These are phyloP conservation scores for Glossosoma conforme DNA, from an alignment of 1,140 invertebrate genomes.

Conservation along the genomic window DNA sequence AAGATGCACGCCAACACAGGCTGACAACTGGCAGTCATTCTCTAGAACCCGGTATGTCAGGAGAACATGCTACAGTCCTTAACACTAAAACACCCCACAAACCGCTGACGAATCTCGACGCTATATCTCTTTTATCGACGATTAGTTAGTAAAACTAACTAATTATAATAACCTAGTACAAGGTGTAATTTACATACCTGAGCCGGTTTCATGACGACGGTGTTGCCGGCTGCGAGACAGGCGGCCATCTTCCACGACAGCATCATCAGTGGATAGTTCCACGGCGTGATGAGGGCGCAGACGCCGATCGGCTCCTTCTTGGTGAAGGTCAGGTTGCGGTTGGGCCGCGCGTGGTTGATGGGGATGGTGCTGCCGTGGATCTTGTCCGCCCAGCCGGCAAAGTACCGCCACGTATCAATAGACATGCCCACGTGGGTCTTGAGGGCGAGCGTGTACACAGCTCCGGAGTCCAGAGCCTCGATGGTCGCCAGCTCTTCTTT, in stretches of 20 bases:
- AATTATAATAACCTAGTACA: too few species aligned
- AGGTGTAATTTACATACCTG: slow-evolving; percentile 54
- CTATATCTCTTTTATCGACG: too few species aligned
- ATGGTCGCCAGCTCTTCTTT: slow-evolving; percentile 92
- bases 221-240: slow-evolving; percentile 90
- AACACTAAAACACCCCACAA: too few species aligned
- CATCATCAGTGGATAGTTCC: slow-evolving; percentile 98
- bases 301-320: slow-evolving; percentile 88
- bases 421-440: slow-evolving; percentile 95
- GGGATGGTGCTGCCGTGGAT: slow-evolving; percentile 90
- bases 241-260: slow-evolving; percentile 98
- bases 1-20: too few species aligned
- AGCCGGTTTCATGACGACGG: slow-evolving; percentile 90
- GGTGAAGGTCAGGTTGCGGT: slow-evolving; percentile 83
- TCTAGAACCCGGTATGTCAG: too few species aligned
- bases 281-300: slow-evolving; percentile 91
- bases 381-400: slow-evolving; percentile 94
- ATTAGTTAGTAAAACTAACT: too few species aligned
- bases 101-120: too few species aligned
- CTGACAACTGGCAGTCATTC: too few species aligned
- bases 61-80: too few species aligned
- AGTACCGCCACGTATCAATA: slow-evolving; percentile 88
- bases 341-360: slow-evolving; percentile 82
- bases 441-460: slow-evolving; percentile 89
- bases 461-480: slow-evolving; percentile 88